phyloP scores from a whole-genome alignment of 2,888 invertebrate genomes.

The Dichetophora obliterata region DNA sequence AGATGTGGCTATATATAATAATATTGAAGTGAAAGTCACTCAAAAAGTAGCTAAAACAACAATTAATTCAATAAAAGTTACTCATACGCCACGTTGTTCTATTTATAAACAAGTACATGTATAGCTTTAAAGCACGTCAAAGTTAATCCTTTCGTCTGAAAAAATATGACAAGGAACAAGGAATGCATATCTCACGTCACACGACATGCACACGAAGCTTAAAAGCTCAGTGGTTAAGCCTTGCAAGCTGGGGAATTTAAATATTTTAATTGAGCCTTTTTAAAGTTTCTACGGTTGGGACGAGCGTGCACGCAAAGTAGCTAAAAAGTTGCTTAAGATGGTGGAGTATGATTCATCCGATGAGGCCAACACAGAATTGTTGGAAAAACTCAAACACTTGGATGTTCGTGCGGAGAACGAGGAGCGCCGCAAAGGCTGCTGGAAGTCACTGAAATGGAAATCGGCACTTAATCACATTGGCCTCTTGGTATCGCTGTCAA shows the following conservation, averaged over 20 bases:
- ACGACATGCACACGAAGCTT: too few relatives aligned
- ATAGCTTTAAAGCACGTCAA: neutral
- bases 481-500: slow-evolving; percentile 80
- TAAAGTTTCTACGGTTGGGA: too few relatives aligned
- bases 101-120: neutral
- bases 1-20: neutral
- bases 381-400: slow-evolving; percentile 67
- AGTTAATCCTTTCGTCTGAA: neutral
- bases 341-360: slow-evolving; percentile 65
- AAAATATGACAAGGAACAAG: too few relatives aligned
- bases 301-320: neutral
- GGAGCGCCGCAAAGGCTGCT: slow-evolving; percentile 66
- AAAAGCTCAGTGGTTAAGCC: too few relatives aligned
- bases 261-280: too few relatives aligned
- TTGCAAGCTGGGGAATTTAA: too few relatives aligned
- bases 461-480: slow-evolving; percentile 80
- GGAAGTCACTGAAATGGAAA: slow-evolving; percentile 73
- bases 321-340: slow-evolving; percentile 38
- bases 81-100: neutral
- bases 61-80: slow-evolving; percentile 4
- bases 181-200: too few relatives aligned
- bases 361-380: slow-evolving; percentile 68
- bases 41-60: neutral
- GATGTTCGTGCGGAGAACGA: slow-evolving; percentile 64
- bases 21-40: neutral